Evolutionary conservation across 2,797 vertebrate genomes (phyloP).

Genomic region (Fratercula arctica): DNA sequence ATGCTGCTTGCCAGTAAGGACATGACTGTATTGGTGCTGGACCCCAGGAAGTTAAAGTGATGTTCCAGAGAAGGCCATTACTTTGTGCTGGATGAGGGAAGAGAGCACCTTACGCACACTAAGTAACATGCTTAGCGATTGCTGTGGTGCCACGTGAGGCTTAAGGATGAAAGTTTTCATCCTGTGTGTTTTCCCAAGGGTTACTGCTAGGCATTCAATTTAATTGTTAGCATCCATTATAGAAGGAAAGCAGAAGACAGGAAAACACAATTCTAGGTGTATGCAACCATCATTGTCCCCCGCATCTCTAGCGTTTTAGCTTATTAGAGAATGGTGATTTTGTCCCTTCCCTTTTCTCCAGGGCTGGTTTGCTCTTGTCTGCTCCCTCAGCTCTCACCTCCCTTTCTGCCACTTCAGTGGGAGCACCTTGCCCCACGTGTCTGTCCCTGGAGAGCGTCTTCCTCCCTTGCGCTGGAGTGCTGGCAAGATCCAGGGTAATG

Average conservation of each 20-base stretch:
- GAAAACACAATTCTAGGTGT: background rate
- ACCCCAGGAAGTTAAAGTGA: background rate
- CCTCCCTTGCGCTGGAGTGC: background rate
- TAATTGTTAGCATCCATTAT: background rate
- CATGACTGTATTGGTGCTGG: background rate
- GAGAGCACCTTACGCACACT: background rate
- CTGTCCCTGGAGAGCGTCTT: background rate
- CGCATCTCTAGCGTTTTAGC: background rate
- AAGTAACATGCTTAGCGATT: accelerated
- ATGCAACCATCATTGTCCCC: background rate
- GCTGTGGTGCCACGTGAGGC: background rate
- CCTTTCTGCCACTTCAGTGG: background rate
- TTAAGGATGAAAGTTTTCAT: background rate
- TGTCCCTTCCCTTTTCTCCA: background rate
- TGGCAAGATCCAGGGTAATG: background rate
- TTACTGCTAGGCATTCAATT: background rate
- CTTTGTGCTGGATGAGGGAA: background rate
- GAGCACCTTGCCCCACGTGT: background rate
- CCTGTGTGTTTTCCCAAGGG: background rate
- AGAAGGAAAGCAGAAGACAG: background rate
- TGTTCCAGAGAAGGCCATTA: background rate
- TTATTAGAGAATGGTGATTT: background rate
- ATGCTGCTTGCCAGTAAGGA: background rate
- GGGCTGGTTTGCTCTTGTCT: background rate
- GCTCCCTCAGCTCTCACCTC: background rate